These are phyloP conservation scores for Holacanthella duospinosa DNA, from an alignment of 2,888 invertebrate species.

Conservation along the genomic window DNA sequence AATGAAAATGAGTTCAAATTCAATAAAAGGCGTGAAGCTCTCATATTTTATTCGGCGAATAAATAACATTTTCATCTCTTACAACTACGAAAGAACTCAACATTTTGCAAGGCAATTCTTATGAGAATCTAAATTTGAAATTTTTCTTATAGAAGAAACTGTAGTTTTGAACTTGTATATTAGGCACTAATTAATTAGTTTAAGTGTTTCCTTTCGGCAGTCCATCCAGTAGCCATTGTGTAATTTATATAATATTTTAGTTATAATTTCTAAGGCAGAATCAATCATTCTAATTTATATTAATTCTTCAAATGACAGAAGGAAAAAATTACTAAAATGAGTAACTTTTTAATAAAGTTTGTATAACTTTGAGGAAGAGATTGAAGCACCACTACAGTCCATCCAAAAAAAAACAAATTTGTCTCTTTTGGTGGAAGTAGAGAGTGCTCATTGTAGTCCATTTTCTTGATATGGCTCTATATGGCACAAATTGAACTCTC, in stretches of 20 bases:
- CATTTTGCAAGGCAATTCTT: not conserved
- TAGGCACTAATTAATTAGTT: not conserved
- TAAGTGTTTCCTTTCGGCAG: not conserved
- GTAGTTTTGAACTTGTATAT: not conserved
- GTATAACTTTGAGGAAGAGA: not conserved
- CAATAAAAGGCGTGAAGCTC: not conserved
- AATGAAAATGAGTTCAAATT: too few species aligned
- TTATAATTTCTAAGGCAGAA: not conserved
- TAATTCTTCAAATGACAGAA: too few species aligned
- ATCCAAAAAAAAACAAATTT: not conserved
- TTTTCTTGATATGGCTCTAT: slow-evolving; percentile 35
- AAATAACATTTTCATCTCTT: not conserved
- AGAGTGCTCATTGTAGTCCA: not conserved
- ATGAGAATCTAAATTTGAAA: not conserved
- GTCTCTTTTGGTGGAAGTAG: not conserved
- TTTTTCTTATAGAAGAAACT: not conserved
- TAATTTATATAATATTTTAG: too few species aligned
- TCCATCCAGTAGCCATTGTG: not conserved
- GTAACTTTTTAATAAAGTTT: not conserved
- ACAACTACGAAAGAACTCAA: not conserved
- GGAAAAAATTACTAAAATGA: too few species aligned
- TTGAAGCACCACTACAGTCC: too few species aligned
- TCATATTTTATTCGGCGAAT: slow-evolving; percentile 1
- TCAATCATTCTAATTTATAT: too few species aligned
- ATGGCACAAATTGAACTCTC: slow-evolving; percentile 30